Base-by-base conservation (phyloP, 2,888 invertebrate genomes). In the Agelastica alni region DNA sequence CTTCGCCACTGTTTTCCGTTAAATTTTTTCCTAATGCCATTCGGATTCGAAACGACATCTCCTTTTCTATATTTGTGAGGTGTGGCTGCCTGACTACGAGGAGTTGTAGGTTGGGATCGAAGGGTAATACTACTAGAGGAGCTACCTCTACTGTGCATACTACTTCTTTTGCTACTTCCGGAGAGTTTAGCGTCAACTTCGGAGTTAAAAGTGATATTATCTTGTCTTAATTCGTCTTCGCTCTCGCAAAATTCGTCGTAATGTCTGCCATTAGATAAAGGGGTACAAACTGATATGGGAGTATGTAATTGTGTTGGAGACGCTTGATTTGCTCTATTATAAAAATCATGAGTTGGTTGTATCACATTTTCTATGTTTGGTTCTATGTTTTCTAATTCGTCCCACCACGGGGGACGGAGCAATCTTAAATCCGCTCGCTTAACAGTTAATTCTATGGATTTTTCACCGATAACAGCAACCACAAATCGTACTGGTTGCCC, bases 1-100 rank as follows among this genome's bases (percentile, higher is more conserved):
- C 98, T 83, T 59, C 98, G 85, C 99, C 98, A 99, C 77, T 99
- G 99, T 79, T 99, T 99, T 28, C 99, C 99, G 80, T 99, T 99
- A 79, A 96, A 99, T 80, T 98, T 99, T 81, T 99, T 99, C 9
- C 97, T 83, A 68, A 99, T 96, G 62, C 98, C 98, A 67, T 91
- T 93, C 2, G 94, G 92, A 42, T 93, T 93, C 3, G 90, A 88
- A 26, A 95, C 93, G 51, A 97, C 93, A 77, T 99, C 97, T 63
- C 98, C 98, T 79, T 98, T 98, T 80, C 94, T 93, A 80, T 93
- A 95, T 77, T 93, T 94, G 80, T 93, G 93, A 74, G 95, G 94
- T 63, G 94, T 93, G 65, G 93, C 91, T 75, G 93, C 91, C 82
- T 93, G 93, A 63, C 76, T 76, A 45, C 91, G 85, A 74, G 92